Percentiles rank a stretch among this genome's conserved stretches.
Conservation (phyloP, 2,113 vertebrate genomes). For the Vanacampus margaritifer region DNA sequence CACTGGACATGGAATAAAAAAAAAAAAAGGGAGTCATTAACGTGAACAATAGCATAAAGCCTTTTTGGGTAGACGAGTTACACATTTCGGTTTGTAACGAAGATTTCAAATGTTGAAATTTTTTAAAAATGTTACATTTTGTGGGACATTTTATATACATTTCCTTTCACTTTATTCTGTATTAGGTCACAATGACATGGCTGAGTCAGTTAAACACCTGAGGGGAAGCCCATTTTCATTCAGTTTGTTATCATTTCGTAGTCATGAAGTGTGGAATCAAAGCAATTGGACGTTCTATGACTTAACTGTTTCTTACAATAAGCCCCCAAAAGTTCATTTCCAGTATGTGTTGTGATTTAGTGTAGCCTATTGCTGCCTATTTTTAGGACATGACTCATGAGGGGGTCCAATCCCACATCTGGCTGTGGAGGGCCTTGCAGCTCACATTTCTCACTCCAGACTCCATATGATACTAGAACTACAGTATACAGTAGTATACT, state of each 20-base stretch:
- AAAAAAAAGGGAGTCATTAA: not conserved
- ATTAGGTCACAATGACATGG: not conserved
- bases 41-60: no score
- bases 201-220: conserved; percentile 24
- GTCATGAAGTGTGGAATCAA: not conserved
- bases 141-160: conserved; percentile 4
- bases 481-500: conserved; percentile 9
- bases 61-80: not conserved
- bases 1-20: not conserved
- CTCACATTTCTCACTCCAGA: conserved; percentile 31
- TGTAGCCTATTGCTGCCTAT: conserved; percentile 60
- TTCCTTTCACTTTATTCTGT: conserved; percentile 1
- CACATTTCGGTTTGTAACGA: not conserved
- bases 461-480: not conserved
- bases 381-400: conserved; percentile 61
- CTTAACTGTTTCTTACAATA: conserved; percentile 10
- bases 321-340: conserved; percentile 46
- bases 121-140: conserved; percentile 5
- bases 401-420: conserved; percentile 40
- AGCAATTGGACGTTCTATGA: not conserved
- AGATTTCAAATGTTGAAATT: not conserved
- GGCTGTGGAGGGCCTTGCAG: conserved; percentile 21
- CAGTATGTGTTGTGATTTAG: conserved; percentile 49
- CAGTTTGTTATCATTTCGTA: conserved; percentile 24
- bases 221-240: conserved; percentile 18